Conservation (phyloP, 2,797 vertebrate genomes). For the Sorex maritimensis region DNA sequence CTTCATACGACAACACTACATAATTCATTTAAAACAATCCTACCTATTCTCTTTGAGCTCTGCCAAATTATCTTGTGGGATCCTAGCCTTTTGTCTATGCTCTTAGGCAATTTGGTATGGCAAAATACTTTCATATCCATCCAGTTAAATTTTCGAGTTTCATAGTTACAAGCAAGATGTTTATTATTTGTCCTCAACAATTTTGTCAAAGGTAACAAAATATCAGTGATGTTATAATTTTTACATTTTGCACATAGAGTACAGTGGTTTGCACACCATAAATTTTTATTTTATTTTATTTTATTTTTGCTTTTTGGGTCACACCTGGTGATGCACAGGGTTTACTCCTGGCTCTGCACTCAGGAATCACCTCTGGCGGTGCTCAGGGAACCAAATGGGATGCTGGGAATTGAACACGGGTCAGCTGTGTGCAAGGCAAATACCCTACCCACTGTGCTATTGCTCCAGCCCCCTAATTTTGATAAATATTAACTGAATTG, state of each 20-base stretch:
- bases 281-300: not conserved
- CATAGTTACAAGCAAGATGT: not conserved
- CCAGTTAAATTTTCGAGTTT: not conserved
- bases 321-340: too few species aligned
- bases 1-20: not conserved
- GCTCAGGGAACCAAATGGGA: too few species aligned
- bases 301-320: too few species aligned
- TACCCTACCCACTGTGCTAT: too few species aligned
- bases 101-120: not conserved
- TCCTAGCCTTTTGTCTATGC: not conserved
- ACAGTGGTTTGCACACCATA: not conserved
- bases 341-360: too few species aligned
- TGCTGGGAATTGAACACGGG: too few species aligned
- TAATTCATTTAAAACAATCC: not conserved
- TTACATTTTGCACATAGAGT: not conserved
- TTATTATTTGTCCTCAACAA: not conserved
- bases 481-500: not conserved
- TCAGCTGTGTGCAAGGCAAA: too few species aligned
- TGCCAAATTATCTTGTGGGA: not conserved
- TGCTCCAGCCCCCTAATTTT: not conserved
- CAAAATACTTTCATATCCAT: not conserved
- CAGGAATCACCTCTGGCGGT: too few species aligned
- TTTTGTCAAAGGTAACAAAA: conserved; percentile 26
- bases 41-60: not conserved
- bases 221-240: not conserved